Evolutionary conservation across 2,113 vertebrate species (phyloP), one percentile per base, ranked within the genome.

Genomic region (Numenius arquata): DNA sequence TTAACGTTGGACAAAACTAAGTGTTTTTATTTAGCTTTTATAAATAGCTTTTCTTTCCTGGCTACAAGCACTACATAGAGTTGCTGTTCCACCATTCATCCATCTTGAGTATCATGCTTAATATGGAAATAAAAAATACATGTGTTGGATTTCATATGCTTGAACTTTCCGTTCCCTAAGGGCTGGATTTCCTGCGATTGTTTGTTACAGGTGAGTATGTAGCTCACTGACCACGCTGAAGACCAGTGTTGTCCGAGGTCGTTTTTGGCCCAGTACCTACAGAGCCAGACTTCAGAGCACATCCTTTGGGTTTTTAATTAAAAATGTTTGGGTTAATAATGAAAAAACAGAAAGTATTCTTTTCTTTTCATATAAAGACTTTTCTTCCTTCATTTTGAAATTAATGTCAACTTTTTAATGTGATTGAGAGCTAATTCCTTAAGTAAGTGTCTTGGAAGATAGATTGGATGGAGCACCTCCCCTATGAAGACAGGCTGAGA

Each of bases 41-140:
- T 90, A 91, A 94, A 80, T 84, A 95, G 17, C 26, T 93, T 89
- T 90, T 84, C 81, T 95, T 95, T 97, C 83, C 86, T 86, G 47
- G 9, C 21, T 95, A 25, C 52, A 87, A 92, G 71, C 52, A 63
- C 43, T 61, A 43, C 59, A 25, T 10, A 48, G 43, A 76, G 27
- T 32, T 79, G 43, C 59, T 67, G 41, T 76, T 88, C 32, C 11
- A 67, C 38, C 34, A n/a, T 55, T 78, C 52, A 74, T 71, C 76
- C 47, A 74, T 63, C 83, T 86, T 86, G 50, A 68, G 29, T 89
- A 62, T 84, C 68, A 19, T n/a, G 56, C 63, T 82, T 90, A 71
- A 67, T 86, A 59, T 6, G 14, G 72, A 71, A 93, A 89, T 77
- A 95, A 92, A 88, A 74, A 81, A 80, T 56, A 21, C 19, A 29